Base-by-base conservation (phyloP, 2,888 invertebrate genomes). In the Corbicula japonica region DNA sequence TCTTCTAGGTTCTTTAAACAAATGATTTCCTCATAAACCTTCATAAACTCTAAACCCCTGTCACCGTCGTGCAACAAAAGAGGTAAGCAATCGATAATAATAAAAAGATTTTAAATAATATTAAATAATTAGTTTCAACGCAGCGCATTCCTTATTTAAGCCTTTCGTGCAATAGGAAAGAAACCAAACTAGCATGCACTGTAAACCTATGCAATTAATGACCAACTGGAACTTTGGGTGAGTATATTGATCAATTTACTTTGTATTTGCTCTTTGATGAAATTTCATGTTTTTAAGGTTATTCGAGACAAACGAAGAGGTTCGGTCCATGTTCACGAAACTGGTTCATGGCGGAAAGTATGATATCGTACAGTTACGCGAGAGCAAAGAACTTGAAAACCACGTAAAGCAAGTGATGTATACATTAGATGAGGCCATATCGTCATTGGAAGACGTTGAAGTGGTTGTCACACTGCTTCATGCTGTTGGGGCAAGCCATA, bases 331-430 rank as follows among this genome's bases (percentile, higher is more conserved):
- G 71, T 89, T 88, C 76, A 75, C 84, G 44, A 85, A 80, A 35
- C 52, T 78, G 5, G 72, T 87, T n/a, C 68, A 85, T 30, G 72
- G 72, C 21, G 71, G 65, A 15, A 72, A 63, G 46, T 71, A 69
- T 90, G 95, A 96, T 92, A 96, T 97, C 82, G 95, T 95, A 91
- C 97, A 97, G 90, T 97, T 97, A 92, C 95, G 96, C 77, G 95
- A 96, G 91, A 97, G 96, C 73, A 95, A 96, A 95, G 97, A 97
- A 93, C 94, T 98, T 76, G 96, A 96, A 1, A 96, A 97, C 86
- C 98, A 98, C 93, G 98, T 97, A 65, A 96, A 95, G 91, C 96
- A 96, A 89, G 97, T 98, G 34, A 98, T 98, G 97, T 96, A 95
- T 89, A 97, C 97, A 0, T 94, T 98, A 77, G 97, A 98, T 92